phyloP scores from a whole-genome alignment of 1,140 invertebrate species.

The Drosophila sturtevanti region DNA sequence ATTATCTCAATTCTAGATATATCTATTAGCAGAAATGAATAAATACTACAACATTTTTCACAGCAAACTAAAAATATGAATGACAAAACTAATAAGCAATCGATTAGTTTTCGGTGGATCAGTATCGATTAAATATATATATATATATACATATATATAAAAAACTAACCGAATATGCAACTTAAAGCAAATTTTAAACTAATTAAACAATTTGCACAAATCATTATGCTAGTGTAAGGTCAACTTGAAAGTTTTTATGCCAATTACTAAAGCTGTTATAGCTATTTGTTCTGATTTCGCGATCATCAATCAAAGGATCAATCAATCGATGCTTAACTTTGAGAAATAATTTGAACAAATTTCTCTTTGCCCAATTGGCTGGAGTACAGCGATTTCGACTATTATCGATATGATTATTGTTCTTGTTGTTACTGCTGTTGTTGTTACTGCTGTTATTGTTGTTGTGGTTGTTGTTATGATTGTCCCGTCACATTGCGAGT shows the following conservation, averaged over 20 bases:
- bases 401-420: background rate
- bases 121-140: conserved; percentile 9
- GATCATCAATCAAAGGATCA: background rate
- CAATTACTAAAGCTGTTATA: background rate
- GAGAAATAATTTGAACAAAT: background rate
- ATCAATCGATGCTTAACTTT: background rate
- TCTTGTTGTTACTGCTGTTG: background rate
- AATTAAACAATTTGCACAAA: background rate
- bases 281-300: background rate
- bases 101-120: conserved; percentile 3
- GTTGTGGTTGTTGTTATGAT: background rate
- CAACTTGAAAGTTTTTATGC: background rate
- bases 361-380: background rate
- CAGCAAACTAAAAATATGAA: background rate
- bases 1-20: background rate
- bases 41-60: no score
- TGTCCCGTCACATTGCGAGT: conserved; percentile 86
- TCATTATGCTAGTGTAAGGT: background rate
- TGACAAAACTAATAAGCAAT: background rate
- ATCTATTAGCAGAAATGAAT: background rate
- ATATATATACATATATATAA: background rate
- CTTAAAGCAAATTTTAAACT: conserved; percentile 1
- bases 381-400: background rate
- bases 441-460: background rate
- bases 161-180: background rate